Evolutionary conservation across 2,888 invertebrate genomes (phyloP), one percentile per base, ranked within the genome.

Genomic region (Allygus modestus): DNA sequence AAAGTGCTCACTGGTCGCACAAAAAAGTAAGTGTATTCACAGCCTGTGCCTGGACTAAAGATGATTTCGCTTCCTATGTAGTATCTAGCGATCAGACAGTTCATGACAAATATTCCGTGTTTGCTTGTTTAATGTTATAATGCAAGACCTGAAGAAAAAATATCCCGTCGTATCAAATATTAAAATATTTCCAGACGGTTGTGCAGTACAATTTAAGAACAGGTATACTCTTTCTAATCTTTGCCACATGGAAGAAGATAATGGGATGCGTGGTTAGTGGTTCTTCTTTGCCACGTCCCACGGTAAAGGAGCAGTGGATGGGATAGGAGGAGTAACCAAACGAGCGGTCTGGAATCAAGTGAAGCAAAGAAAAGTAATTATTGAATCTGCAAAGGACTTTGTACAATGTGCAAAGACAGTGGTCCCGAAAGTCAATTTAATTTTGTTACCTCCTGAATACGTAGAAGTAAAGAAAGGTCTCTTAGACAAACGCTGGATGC

Each of bases 231-330:
- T 46, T 12, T 46, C 46, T 46, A 46, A 46, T 46, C 46, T 28
- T 37, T 46, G 46, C 46, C 46, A 46, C 46, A 46, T 46, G 46
- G 46, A 46, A 73, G 73, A 73, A 73, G 73, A 73, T 73, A 1
- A 11, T 75, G 43, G 79, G 46, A 46, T 79, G 46, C n/a, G 28
- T 79, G 46, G 41, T 7, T 23, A 75, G 23, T 75, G 75, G 75
- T 75, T 75, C 28, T 79, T 51, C 28, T 79, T 79, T 79, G 26
- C 79, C 20, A 79, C 46, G 23, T 79, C 79, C 20, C 46, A 79
- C 43, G 79, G 79, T 15, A 79, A 79, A 46, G 79, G 79, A 79
- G 51, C 79, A 43, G 79, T 79, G 20, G 79, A 51, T 43, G 79
- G 46, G 7, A 43, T 51, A 11, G 79, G 51, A 11, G 79, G 26